Base-by-base conservation (phyloP, 2,888 invertebrate genomes). In the Kryphioiulus occultus region DNA sequence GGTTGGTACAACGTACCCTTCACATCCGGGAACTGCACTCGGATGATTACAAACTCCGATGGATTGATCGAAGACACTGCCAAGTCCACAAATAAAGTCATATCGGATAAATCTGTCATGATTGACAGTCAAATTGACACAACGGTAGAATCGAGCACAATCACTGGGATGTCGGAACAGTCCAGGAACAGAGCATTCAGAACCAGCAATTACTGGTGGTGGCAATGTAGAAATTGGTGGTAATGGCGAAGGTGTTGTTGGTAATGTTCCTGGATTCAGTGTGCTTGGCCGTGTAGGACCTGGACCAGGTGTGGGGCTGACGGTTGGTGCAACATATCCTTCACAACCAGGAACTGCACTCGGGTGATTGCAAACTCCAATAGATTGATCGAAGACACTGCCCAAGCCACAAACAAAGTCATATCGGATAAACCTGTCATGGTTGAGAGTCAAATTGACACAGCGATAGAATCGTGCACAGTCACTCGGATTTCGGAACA, bases 351-450 rank as follows among this genome's bases (percentile, higher is more conserved):
- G 88, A 15, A 87, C 89, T 17, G 85, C 44, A n/a, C 42, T 15
- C 10, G 89, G 89, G 87, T 90, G 89, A 88, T 89, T 90, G 85
- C 90, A 90, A n/a, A 90, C 89, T 44, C 89, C 89, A n/a, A 89
- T 87, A 1, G 89, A 87, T 42, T 89, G 89, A 86, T 90, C 90
- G 82, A 90, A 90, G n/a, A 90, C 89, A 1, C 89, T 90, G 0
- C 90, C 90, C 17, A 39, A 85, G 2, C 89, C 89, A 86, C 90
- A 90, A 85, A 86, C 88, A 87, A 90, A 88, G 15, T 88, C 88
- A 86, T 86, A 86, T 78, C 88, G 32, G 59, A 86, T 35, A 82
- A 88, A 88, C 78, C 30, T 32, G 26, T 78, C 47, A 59, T 32
- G 17, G 26, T 86, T 26, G 12, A 26, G 44, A 15, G 86, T 78